phyloP scores from a whole-genome alignment of 2,113 vertebrate genomes.

The Urocolius indicus region DNA sequence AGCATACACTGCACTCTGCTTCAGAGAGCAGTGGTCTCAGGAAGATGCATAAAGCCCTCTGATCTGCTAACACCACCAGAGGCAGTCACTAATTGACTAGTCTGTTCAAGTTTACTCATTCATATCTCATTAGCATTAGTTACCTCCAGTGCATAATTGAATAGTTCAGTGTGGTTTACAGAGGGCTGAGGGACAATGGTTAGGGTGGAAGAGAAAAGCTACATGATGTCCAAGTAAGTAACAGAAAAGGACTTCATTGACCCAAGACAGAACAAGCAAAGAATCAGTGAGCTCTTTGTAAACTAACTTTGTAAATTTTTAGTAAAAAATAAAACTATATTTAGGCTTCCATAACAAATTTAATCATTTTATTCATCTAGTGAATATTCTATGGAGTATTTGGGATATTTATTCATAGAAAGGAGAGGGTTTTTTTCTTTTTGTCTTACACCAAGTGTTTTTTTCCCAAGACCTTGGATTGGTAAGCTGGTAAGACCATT shows the following conservation, averaged over 20 bases:
- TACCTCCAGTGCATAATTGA: background rate
- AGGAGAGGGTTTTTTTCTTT: background rate
- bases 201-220: background rate
- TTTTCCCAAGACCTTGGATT: background rate
- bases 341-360: background rate
- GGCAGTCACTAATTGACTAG: background rate
- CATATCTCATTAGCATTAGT: background rate
- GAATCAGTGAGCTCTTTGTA: background rate
- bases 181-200: background rate
- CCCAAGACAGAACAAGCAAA: background rate
- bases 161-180: background rate
- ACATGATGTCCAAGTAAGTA: background rate
- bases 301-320: background rate
- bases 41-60: background rate
- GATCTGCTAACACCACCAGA: background rate
- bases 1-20: background rate
- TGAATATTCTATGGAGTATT: background rate
- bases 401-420: background rate
- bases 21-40: fast-evolving
- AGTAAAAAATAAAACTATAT: background rate
- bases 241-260: background rate
- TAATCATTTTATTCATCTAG: background rate
- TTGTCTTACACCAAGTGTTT: background rate
- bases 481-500: background rate
- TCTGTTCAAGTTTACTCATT: slow-evolving; percentile 9